Conservation (phyloP, 2,113 vertebrate species). For the Arenaria interpres region DNA sequence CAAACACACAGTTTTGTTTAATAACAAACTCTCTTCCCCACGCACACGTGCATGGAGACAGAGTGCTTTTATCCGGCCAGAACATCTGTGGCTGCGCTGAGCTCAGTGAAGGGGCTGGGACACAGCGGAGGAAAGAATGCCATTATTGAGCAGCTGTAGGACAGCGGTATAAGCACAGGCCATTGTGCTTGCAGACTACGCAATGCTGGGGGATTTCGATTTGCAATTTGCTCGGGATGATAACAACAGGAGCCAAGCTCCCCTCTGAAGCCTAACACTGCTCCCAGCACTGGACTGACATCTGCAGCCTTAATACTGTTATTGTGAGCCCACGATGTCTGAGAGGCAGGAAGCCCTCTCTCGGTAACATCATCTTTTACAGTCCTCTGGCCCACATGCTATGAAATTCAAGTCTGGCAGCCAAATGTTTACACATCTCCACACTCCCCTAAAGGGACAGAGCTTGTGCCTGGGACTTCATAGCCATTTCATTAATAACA, state of each 20-base stretch:
- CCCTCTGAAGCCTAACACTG: neutral
- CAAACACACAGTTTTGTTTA: neutral
- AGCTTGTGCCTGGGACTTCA: neutral
- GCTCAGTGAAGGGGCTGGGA: neutral
- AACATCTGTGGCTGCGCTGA: slow-evolving; percentile 30
- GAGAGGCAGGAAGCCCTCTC: neutral
- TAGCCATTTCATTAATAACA: neutral
- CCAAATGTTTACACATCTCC: neutral
- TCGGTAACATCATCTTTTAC: neutral
- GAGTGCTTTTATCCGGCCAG: neutral
- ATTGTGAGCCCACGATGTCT: neutral
- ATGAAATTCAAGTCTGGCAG: neutral
- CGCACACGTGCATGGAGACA: neutral
- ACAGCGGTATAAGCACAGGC: neutral
- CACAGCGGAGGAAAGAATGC: neutral
- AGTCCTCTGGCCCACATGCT: neutral
- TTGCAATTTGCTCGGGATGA: neutral
- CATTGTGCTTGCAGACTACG: neutral
- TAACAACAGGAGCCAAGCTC: neutral
- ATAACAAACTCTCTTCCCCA: neutral
- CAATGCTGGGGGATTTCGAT: neutral
- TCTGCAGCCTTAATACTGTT: neutral
- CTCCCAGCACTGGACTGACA: neutral
- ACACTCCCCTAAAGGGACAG: neutral
- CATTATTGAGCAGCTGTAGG: neutral